Evolutionary conservation across 1,140 invertebrate genomes (phyloP).

Genomic region (Varroa destructor): DNA sequence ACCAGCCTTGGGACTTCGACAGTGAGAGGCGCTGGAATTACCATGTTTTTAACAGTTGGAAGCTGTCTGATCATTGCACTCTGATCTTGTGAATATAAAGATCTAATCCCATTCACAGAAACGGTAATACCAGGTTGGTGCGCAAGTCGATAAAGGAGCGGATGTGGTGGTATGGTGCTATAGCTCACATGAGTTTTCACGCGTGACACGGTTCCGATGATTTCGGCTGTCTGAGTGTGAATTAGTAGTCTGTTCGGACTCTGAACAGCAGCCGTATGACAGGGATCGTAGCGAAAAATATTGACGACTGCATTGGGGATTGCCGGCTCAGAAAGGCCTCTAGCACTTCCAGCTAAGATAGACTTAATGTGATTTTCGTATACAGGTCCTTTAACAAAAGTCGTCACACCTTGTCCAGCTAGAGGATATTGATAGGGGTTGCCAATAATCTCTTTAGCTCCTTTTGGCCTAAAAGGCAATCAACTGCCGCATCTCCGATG

Average conservation of each 20-base stretch:
- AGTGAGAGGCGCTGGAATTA: background rate
- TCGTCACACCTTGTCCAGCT: background rate
- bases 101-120: no score
- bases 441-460: conserved; percentile 7
- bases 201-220: no score
- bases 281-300: background rate
- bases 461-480: background rate
- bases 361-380: background rate
- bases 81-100: no score
- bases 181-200: conserved; percentile 4
- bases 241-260: no score
- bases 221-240: no score
- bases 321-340: background rate
- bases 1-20: background rate
- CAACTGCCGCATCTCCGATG: conserved; percentile 7
- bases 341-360: background rate
- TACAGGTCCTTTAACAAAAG: conserved; percentile 10
- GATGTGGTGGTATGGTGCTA: background rate
- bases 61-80: background rate
- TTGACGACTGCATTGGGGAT: background rate
- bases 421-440: conserved; percentile 13
- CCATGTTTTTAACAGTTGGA: background rate
- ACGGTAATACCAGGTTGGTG: background rate
- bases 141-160: background rate
- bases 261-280: background rate